These are phyloP conservation scores for Syngnathoides biaculeatus DNA, from an alignment of 2,113 vertebrate genomes.

Conservation along the genomic window DNA sequence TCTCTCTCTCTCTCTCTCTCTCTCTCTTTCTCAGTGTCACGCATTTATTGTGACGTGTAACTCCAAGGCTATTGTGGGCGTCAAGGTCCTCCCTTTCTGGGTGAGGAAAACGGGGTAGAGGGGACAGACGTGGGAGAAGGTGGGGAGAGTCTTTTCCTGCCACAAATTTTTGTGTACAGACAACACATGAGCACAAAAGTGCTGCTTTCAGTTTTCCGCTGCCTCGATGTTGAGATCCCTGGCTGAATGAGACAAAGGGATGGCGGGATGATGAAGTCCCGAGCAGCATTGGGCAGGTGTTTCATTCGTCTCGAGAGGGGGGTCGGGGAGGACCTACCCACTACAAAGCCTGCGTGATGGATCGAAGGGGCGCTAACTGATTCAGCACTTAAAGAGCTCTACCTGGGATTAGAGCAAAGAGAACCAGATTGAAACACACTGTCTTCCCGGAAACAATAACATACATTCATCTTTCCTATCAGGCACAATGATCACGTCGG, in stretches of 20 bases:
- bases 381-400: conserved; percentile 77
- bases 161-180: conserved; percentile 68
- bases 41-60: conserved; percentile 19
- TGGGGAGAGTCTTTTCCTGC: conserved; percentile 52
- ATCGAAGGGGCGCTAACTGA: conserved; percentile 82
- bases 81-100: conserved; percentile 46
- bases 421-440: conserved; percentile 84
- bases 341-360: conserved; percentile 73
- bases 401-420: conserved; percentile 81
- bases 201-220: conserved; percentile 76
- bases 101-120: conserved; percentile 41
- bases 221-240: conserved; percentile 63
- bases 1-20: too few species aligned
- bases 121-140: conserved; percentile 42
- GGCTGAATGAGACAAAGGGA: conserved; percentile 71
- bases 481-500: conserved; percentile 62
- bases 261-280: conserved; percentile 66
- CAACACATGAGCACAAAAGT: conserved; percentile 78
- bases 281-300: conserved; percentile 74
- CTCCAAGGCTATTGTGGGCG: conserved; percentile 55
- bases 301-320: conserved; percentile 75
- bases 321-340: conserved; percentile 74
- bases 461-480: conserved; percentile 76
- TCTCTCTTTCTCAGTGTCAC: too few species aligned
- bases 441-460: conserved; percentile 88